These are phyloP conservation scores for Ibycter americanus DNA, from an alignment of 2,797 vertebrate genomes.

Conservation along the genomic window DNA sequence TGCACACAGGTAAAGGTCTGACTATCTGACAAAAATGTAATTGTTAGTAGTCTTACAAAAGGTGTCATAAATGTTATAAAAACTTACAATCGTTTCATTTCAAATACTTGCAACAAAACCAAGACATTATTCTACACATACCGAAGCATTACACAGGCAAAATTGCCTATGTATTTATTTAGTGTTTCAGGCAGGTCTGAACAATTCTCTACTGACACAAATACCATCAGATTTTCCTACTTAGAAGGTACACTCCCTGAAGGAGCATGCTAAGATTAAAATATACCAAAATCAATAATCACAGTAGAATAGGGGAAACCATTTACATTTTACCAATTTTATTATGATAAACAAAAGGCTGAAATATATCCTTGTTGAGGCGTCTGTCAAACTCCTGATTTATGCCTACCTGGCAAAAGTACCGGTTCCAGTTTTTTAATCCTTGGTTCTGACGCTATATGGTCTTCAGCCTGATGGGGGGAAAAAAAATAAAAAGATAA, in stretches of 20 bases:
- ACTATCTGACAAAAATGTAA: neutral
- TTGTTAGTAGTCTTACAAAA: neutral
- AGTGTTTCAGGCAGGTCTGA: neutral
- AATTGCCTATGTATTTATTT: neutral
- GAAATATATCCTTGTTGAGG: neutral
- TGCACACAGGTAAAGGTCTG: neutral
- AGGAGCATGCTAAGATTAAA: neutral
- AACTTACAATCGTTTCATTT: neutral
- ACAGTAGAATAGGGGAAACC: neutral
- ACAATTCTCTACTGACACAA: neutral
- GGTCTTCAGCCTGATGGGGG: slow-evolving; percentile 82
- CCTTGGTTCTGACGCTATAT: slow-evolving; percentile 82
- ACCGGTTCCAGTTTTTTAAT: slow-evolving; percentile 92
- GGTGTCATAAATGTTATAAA: neutral
- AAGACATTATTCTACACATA: neutral
- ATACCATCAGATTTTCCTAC: neutral
- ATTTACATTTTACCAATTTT: neutral
- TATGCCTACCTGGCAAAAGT: slow-evolving; percentile 88
- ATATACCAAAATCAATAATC: neutral
- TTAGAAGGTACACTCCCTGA: neutral
- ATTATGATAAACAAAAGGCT: neutral
- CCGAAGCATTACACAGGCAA: neutral
- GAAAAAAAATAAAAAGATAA: neutral
- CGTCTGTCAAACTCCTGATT: neutral
- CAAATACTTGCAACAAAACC: neutral